These are phyloP conservation scores for Trachymyrmex septentrionalis DNA, from an alignment of 1,140 invertebrate genomes.

Conservation along the genomic window DNA sequence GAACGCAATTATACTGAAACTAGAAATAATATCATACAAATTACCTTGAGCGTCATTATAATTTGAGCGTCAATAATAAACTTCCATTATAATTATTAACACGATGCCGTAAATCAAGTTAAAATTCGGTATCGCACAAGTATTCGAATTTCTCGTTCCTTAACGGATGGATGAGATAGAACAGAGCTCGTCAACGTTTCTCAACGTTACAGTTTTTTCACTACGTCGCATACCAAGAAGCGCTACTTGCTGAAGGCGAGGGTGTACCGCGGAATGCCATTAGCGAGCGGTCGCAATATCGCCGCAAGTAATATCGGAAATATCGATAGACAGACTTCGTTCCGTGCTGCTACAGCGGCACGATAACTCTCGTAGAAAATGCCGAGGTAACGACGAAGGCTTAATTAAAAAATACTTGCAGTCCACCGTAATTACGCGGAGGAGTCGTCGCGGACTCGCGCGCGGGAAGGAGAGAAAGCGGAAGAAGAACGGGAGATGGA, in stretches of 20 bases:
- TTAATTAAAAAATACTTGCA: conserved; percentile 78
- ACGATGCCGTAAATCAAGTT: background rate
- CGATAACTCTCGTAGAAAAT: conserved; percentile 71
- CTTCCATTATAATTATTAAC: background rate
- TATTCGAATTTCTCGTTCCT: background rate
- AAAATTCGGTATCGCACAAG: background rate
- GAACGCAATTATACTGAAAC: no score
- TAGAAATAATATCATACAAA: no score
- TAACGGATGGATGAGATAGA: conserved; percentile 13
- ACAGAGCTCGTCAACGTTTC: background rate
- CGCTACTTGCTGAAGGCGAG: conserved; percentile 44
- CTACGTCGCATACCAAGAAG: conserved; percentile 51
- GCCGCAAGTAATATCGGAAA: conserved; percentile 67
- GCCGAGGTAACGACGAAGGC: conserved; percentile 8
- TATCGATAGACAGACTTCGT: conserved; percentile 71
- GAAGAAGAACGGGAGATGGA: conserved; percentile 9
- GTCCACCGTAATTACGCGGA: conserved; percentile 60
- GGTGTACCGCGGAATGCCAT: conserved; percentile 61
- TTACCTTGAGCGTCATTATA: no score
- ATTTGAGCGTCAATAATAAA: background rate
- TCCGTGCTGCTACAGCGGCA: conserved; percentile 24
- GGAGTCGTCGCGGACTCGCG: background rate
- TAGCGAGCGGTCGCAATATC: conserved; percentile 56
- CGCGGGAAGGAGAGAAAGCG: no score
- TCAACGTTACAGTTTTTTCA: conserved; percentile 47